A percentile compares a stretch with the other conserved stretches of the same genome.
phyloP scores from a whole-genome alignment of 1,140 invertebrate genomes.

The Bursaphelenchus mucronatus region DNA sequence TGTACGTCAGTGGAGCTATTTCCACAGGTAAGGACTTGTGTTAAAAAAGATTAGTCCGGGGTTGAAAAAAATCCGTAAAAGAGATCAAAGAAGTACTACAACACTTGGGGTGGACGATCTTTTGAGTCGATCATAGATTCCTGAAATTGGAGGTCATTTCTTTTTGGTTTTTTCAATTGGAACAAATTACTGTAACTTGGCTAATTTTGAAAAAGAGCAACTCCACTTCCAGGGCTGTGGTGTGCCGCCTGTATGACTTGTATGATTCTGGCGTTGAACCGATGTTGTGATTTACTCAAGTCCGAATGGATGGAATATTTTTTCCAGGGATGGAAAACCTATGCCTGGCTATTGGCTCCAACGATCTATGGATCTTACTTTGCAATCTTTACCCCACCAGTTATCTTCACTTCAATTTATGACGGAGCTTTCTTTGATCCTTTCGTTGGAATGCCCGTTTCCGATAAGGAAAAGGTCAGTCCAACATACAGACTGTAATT shows the following conservation, averaged over 20 bases:
- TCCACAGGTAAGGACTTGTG: background rate
- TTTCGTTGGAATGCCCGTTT: background rate
- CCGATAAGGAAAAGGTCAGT: background rate
- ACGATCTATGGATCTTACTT: background rate
- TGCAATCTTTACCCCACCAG: background rate
- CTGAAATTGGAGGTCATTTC: too few species aligned
- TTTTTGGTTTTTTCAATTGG: background rate
- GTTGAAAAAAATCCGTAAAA: background rate
- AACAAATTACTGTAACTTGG: background rate
- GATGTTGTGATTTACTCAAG: background rate
- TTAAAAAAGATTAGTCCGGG: background rate
- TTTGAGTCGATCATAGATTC: too few species aligned
- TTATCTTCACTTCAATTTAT: slow-evolving; percentile 4
- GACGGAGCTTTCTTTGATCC: background rate
- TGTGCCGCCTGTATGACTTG: slow-evolving; percentile 1
- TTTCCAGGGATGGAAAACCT: background rate
- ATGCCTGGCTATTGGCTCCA: background rate
- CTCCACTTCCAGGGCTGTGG: background rate
- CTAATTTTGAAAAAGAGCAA: background rate
- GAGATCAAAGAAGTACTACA: background rate
- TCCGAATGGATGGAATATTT: background rate
- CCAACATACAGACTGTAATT: too few species aligned
- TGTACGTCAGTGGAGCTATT: background rate
- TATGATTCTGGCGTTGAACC: background rate
- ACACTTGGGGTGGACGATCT: background rate